These are phyloP conservation scores for Synanthedon myopaeformis DNA, from an alignment of 2,888 invertebrate species.

Conservation along the genomic window DNA sequence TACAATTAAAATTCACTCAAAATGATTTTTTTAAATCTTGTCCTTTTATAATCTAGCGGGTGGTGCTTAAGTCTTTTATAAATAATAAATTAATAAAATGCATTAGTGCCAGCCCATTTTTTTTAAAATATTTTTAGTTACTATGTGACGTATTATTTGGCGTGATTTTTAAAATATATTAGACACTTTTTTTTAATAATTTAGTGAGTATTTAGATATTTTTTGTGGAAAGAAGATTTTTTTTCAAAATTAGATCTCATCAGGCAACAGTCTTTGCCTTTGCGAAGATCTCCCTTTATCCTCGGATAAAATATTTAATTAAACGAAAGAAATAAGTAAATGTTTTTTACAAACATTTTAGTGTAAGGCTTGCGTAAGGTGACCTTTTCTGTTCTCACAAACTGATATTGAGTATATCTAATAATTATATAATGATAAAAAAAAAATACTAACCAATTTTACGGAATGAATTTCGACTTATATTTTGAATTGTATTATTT, in stretches of 20 bases:
- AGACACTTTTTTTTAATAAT: slow-evolving; percentile 25
- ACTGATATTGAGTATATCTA: not conserved
- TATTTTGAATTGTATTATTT: slow-evolving; percentile 34
- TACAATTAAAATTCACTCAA: slow-evolving; percentile 14
- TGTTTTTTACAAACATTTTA: slow-evolving; percentile 36
- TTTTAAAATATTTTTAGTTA: slow-evolving; percentile 17
- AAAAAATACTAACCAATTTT: too few species aligned
- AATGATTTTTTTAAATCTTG: slow-evolving; percentile 3
- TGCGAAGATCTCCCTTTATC: slow-evolving; percentile 52
- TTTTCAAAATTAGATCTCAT: slow-evolving; percentile 64
- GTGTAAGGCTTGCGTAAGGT: slow-evolving; percentile 27
- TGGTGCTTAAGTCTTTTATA: slow-evolving; percentile 54
- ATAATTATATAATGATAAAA: too few species aligned
- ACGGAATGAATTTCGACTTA: slow-evolving; percentile 11
- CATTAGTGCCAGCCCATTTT: slow-evolving; percentile 40
- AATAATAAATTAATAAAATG: slow-evolving; percentile 22
- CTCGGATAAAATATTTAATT: slow-evolving; percentile 29
- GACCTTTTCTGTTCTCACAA: slow-evolving; percentile 10
- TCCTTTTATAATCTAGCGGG: slow-evolving; percentile 25
- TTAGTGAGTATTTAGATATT: slow-evolving; percentile 45
- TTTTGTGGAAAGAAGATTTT: slow-evolving; percentile 41
- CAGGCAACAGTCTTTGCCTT: slow-evolving; percentile 41
- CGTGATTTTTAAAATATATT: slow-evolving; percentile 31
- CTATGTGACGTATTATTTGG: slow-evolving; percentile 49
- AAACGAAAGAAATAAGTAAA: slow-evolving; percentile 18